Base-by-base conservation (phyloP, 1,140 invertebrate species). In the Cephus cinctus region DNA sequence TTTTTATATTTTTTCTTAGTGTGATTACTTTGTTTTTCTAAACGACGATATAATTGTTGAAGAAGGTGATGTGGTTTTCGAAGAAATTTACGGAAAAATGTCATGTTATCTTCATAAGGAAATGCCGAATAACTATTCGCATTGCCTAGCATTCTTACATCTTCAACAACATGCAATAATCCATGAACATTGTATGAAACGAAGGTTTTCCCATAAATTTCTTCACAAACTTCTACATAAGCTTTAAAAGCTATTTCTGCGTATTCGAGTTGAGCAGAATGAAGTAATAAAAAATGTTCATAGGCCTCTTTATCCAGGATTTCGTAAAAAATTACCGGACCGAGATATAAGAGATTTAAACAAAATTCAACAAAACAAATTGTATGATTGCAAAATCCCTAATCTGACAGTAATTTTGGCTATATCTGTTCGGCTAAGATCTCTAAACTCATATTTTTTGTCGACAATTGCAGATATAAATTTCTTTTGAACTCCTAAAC, bases 111-210 rank as follows among this genome's bases (percentile, higher is more conserved):
- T 64, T 76, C 72, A 68, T 69, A 74, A 16, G 48, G 41, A 52
- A 73, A 76, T 9, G 69, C 45, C 47, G 64, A 68, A 39, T 59
- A 68, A n/a, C 41, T 45, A 52, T 76, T 65, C 18, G 73, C 42
- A 20, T 35, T 27, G 2, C 66, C 69, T 65, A 53, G 69, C 12
- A 42, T 52, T 46, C 45, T 38, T 15, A 56, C 60, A 59, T 76
- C 71, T 43, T 56, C 56, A 23, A 57, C 47, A 16, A 77, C 40
- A 54, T 77, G 73, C 22, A 69, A 19, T 12, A 50, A 2, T 23
- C 11, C 30, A 48, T 50, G 47, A 11, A 50, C 47, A 50, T 50
- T 50, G 27, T 50, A 31, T 15, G 47, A 50, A 12, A 50, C n/a
- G 12, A 47, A 36, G 16, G 49, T n/a, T 23, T 50, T 25, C 3